phyloP scores from a whole-genome alignment of 2,797 vertebrate genomes.

The Oceanodroma leucorhoa region DNA sequence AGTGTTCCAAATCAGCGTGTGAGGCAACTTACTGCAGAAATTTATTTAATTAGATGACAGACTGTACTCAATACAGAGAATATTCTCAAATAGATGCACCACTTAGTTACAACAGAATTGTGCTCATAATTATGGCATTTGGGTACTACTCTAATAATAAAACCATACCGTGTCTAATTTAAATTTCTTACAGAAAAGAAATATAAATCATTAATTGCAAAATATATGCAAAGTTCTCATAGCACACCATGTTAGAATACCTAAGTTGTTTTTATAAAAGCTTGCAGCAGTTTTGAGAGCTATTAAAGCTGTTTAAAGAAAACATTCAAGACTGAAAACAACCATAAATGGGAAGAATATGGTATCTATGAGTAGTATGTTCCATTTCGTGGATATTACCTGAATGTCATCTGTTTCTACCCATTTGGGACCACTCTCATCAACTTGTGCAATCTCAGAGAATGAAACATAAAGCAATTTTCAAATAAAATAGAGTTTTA shows the following conservation, averaged over 20 bases:
- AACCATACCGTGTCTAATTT: fast-evolving
- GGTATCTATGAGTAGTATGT: not conserved
- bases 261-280: not conserved
- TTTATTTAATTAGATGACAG: not conserved
- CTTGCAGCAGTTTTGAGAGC: not conserved
- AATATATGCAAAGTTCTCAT: not conserved
- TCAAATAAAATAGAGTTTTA: not conserved
- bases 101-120: not conserved
- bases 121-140: not conserved
- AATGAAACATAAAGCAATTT: not conserved
- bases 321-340: not conserved
- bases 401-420: not conserved
- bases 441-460: not conserved
- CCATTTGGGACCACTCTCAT: not conserved
- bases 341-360: not conserved
- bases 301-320: not conserved
- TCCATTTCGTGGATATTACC: not conserved
- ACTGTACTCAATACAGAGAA: not conserved
- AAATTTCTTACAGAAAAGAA: not conserved
- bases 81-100: not conserved
- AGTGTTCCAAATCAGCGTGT: not conserved
- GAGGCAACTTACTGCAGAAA: not conserved
- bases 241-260: not conserved
- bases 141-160: not conserved
- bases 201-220: not conserved